These are phyloP conservation scores for Myiozetetes cayanensis DNA, from an alignment of 2,113 vertebrate genomes.

Conservation along the genomic window DNA sequence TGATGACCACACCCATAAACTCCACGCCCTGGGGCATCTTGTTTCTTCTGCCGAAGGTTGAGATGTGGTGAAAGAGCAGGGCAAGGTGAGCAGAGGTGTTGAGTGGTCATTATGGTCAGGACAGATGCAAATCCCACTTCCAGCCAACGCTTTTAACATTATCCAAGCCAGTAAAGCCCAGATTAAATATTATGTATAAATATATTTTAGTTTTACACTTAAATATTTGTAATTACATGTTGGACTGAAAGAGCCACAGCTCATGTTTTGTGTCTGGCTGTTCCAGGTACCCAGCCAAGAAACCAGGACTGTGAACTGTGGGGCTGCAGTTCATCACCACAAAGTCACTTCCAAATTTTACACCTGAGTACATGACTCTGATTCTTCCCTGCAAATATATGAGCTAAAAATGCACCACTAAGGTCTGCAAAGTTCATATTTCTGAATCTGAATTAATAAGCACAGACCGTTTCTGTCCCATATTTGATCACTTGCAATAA, in stretches of 20 bases:
- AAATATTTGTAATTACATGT: neutral
- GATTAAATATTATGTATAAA: neutral
- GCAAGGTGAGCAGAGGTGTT: accelerated
- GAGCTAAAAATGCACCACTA: conserved; percentile 2
- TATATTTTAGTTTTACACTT: neutral
- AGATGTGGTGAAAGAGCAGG: accelerated
- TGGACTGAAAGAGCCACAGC: neutral
- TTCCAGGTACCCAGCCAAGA: neutral
- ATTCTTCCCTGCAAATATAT: neutral
- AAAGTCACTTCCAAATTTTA: neutral
- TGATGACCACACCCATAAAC: neutral
- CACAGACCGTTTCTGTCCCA: neutral
- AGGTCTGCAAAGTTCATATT: neutral
- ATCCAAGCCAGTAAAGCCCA: neutral
- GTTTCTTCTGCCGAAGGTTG: neutral
- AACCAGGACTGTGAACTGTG: neutral
- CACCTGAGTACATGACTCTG: neutral
- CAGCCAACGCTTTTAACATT: neutral
- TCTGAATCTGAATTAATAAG: neutral
- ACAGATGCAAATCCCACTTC: neutral
- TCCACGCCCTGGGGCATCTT: neutral
- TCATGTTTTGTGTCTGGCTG: neutral
- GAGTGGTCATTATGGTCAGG: neutral
- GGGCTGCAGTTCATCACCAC: neutral
- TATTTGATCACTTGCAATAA: neutral